Percentiles rank a stretch among this genome's conserved stretches.
phyloP scores from a whole-genome alignment of 2,888 invertebrate genomes.

The Polietes domitor region DNA sequence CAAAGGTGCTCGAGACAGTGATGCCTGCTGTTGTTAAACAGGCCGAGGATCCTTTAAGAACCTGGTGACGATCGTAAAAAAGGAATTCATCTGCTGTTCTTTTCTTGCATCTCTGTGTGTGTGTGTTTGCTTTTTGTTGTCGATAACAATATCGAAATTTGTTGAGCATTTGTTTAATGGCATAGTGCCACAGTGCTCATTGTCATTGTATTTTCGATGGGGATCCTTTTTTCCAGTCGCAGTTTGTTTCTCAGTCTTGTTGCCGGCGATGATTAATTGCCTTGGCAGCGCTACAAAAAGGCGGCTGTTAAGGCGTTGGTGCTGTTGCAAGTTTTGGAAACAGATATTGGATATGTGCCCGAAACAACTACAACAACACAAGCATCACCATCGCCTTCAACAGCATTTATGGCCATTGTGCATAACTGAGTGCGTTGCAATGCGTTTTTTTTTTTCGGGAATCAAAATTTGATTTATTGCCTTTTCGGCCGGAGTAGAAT shows the following conservation, averaged over 20 bases:
- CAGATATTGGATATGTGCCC: background rate
- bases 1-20: slow-evolving; percentile 13
- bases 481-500: background rate
- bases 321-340: slow-evolving; percentile 50
- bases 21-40: slow-evolving; percentile 58
- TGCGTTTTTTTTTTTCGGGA: slow-evolving; percentile 33
- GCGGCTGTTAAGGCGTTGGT: slow-evolving; percentile 63
- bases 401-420: slow-evolving; percentile 31
- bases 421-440: slow-evolving; percentile 21
- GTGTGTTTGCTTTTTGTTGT: slow-evolving; percentile 38
- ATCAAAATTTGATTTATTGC: slow-evolving; percentile 20
- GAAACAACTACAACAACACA: slow-evolving; percentile 6
- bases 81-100: slow-evolving; percentile 64
- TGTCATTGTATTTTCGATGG: slow-evolving; percentile 49
- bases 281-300: slow-evolving; percentile 37
- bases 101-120: background rate
- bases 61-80: slow-evolving; percentile 19
- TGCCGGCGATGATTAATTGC: slow-evolving; percentile 63
- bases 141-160: slow-evolving; percentile 63
- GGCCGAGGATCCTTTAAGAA: slow-evolving; percentile 40
- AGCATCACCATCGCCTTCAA: background rate
- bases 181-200: slow-evolving; percentile 27
- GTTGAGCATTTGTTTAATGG: slow-evolving; percentile 64
- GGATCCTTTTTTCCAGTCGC: slow-evolving; percentile 43
- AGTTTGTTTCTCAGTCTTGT: slow-evolving; percentile 41